Conservation (phyloP, 1,140 invertebrate genomes). For the Lutraria rhynchaena region DNA sequence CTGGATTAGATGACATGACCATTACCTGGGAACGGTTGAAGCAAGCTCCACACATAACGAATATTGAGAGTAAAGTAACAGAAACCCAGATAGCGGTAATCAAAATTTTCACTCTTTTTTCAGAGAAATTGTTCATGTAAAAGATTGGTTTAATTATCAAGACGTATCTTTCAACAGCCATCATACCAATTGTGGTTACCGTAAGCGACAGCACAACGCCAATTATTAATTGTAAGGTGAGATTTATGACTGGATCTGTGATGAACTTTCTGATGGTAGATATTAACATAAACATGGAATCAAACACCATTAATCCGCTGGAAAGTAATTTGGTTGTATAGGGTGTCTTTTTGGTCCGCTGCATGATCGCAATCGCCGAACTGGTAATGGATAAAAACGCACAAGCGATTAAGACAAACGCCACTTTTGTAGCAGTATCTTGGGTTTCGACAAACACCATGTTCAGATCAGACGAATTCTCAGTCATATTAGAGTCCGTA, state of each 20-base stretch:
- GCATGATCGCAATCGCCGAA: background rate
- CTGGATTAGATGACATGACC: background rate
- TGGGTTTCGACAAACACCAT: background rate
- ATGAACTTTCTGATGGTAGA: conserved; percentile 4
- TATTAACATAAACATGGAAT: background rate
- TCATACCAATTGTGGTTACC: background rate
- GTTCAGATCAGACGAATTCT: too few relatives aligned
- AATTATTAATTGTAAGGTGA: background rate
- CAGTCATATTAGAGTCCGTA: too few relatives aligned
- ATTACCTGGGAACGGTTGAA: background rate
- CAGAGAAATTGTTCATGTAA: background rate
- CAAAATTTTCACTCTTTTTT: background rate
- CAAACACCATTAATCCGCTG: conserved; percentile 3
- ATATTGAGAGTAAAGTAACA: background rate
- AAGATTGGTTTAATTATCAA: background rate
- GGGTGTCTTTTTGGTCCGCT: background rate
- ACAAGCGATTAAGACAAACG: background rate
- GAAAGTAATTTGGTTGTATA: conserved; percentile 13
- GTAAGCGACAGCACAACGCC: background rate
- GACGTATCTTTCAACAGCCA: conserved; percentile 20
- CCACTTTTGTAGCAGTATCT: background rate
- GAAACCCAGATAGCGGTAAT: background rate
- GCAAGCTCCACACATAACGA: background rate
- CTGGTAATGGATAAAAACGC: background rate
- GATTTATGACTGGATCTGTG: background rate